Conservation (phyloP, 2,888 invertebrate genomes). For the Thalpophila matura region DNA sequence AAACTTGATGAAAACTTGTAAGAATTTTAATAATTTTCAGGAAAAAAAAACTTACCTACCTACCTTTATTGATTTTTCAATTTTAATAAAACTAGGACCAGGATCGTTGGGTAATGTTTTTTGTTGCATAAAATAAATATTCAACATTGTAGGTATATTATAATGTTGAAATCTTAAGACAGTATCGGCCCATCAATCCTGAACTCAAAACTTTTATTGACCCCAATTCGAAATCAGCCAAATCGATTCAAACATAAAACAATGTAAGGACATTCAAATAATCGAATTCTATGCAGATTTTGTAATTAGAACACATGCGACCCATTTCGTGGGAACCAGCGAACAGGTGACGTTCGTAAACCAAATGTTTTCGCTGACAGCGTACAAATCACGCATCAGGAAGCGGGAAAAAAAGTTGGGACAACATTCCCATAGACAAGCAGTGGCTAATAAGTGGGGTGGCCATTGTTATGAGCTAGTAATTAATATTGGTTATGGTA, state of each 20-base stretch:
- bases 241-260: conserved; percentile 36
- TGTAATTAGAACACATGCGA: conserved; percentile 75
- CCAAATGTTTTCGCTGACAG: conserved; percentile 79
- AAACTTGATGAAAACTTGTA: too few relatives aligned
- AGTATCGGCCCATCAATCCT: too few relatives aligned
- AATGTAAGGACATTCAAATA: conserved; percentile 51
- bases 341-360: conserved; percentile 81
- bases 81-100: too few relatives aligned
- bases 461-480: conserved; percentile 36
- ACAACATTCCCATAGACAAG: conserved; percentile 68
- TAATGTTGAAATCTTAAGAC: too few relatives aligned
- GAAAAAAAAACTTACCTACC: too few relatives aligned
- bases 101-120: too few relatives aligned
- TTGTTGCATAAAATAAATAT: too few relatives aligned
- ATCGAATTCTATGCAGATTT: conserved; percentile 66
- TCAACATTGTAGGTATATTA: too few relatives aligned
- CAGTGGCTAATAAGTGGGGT: conserved; percentile 54
- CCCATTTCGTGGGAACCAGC: conserved; percentile 80
- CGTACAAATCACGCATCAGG: conserved; percentile 84
- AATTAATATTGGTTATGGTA: conserved; percentile 25
- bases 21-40: too few relatives aligned
- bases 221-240: conserved; percentile 14
- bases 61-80: too few relatives aligned
- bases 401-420: conserved; percentile 73
- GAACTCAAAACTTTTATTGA: background rate